Evolutionary conservation across 2,888 invertebrate genomes (phyloP).

Genomic region (Mythimna lalbum): DNA sequence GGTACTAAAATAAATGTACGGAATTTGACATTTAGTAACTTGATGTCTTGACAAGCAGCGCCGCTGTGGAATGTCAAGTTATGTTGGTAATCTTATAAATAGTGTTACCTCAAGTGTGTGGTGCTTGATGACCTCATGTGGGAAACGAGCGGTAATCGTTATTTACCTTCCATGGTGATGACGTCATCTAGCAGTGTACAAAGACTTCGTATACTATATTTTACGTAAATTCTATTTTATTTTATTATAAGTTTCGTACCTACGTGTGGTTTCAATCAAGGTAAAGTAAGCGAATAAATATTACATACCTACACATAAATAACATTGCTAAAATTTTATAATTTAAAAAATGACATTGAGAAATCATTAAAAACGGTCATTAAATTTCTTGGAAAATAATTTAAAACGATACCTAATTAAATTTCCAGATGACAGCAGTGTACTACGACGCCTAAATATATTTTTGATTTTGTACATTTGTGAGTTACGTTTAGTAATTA

Average conservation of each 20-base stretch:
- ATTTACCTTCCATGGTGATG: constrained; percentile 49
- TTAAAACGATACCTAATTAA: too few relatives aligned
- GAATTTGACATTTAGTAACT: constrained; percentile 4
- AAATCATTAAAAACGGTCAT: too few relatives aligned
- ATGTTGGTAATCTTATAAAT: constrained; percentile 34
- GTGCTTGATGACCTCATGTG: constrained; percentile 57
- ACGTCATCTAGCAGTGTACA: constrained; percentile 41
- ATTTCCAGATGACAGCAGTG: too few relatives aligned
- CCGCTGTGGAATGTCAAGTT: constrained; percentile 11
- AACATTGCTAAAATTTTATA: too few relatives aligned
- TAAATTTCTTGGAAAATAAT: too few relatives aligned
- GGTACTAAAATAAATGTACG: constrained; percentile 6
- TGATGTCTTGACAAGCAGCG: constrained; percentile 35
- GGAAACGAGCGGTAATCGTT: constrained; percentile 43
- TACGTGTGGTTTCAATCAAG: background rate
- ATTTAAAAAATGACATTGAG: too few relatives aligned
- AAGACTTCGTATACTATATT: constrained; percentile 1
- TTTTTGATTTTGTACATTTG: too few relatives aligned
- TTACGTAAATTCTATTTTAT: background rate
- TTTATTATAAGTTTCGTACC: background rate
- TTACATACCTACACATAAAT: too few relatives aligned
- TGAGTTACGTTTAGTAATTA: too few relatives aligned
- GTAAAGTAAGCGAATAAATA: too few relatives aligned
- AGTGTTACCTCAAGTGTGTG: constrained; percentile 31
- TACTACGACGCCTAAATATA: too few relatives aligned